Evolutionary conservation across 1,140 invertebrate species (phyloP), one percentile per base, ranked within the genome.

Genomic region (Psilanteris sp.): DNA sequence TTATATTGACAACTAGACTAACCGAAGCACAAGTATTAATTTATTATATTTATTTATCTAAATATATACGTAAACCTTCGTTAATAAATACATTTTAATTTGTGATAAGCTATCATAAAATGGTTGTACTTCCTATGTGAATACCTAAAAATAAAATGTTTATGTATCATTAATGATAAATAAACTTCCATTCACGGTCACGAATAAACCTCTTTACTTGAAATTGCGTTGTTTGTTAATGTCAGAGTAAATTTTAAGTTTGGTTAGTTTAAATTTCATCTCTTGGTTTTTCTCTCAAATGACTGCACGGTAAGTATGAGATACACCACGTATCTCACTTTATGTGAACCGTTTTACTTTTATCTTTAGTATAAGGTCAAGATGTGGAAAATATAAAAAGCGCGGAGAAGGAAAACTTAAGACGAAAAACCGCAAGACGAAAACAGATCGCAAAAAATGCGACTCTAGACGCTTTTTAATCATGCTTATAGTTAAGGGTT

Each of bases 281-380:
- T 46, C 68, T 55, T 32, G 44, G 54, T 46, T 72, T 62, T 62
- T 39, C 46, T 62, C 48, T 50, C 55, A 55, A 72, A 62, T 72
- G 48, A 62, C 57, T 72, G 46, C 54, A 62, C 57, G 26, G 57
- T 72, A 72, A 72, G 68, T 72, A 72, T 57, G 54, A 72, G 57
- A 62, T 62, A 72, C 68, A 62, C 68, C 54, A 55, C 68, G 55
- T 72, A 72, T 72, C 68, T 72, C 68, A 72, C 68, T 72, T 72
- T 72, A 72, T 72, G 41, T 48, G 57, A 62, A 72, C 32, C 68
- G 57, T 72, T 72, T 72, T 72, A 72, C 55, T 71, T 71, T 62
- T 71, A 62, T 54, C 67, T 71, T 71, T 62, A 62, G 36, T 61
- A 62, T 48, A 55, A 71, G 67, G 67, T 61, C 67, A 71, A 71